Percentiles rank a stretch among this genome's conserved stretches.
These are phyloP conservation scores for Argyrosomus regius DNA, from an alignment of 2,797 vertebrate species.

Conservation along the genomic window DNA sequence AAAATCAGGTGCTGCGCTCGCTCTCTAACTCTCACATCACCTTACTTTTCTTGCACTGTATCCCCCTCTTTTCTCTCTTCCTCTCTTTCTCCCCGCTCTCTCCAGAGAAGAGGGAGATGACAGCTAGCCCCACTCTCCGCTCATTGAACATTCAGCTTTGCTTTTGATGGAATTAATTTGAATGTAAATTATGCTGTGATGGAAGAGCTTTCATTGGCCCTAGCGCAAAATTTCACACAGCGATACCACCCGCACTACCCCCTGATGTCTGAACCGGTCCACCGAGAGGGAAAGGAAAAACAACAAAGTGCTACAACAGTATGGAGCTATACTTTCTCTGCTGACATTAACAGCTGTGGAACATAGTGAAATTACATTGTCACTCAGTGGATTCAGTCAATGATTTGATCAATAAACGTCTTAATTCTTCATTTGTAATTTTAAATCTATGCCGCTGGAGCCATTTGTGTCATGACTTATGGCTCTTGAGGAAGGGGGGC, in stretches of 20 bases:
- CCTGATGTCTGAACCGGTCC: slow-evolving; percentile 49
- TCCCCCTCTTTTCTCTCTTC: slow-evolving; percentile 29
- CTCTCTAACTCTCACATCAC: slow-evolving; percentile 31
- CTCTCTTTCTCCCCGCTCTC: slow-evolving; percentile 9
- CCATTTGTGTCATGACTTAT: slow-evolving; percentile 40
- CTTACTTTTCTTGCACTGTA: slow-evolving; percentile 20
- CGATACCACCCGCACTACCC: slow-evolving; percentile 25
- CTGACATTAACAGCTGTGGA: slow-evolving; percentile 50
- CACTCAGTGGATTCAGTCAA: slow-evolving; percentile 54
- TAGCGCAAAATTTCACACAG: slow-evolving; percentile 38
- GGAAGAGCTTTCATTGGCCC: slow-evolving; percentile 68
- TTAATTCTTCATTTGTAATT: slow-evolving; percentile 62
- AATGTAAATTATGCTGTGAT: slow-evolving; percentile 79
- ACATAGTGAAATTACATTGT: slow-evolving; percentile 65
- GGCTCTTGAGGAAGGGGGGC: neutral
- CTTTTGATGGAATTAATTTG: slow-evolving; percentile 84
- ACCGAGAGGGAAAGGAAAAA: slow-evolving; percentile 29
- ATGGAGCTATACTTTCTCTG: slow-evolving; percentile 42
- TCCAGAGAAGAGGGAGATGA: slow-evolving; percentile 53
- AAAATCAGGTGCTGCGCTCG: slow-evolving; percentile 19
- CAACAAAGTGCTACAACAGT: slow-evolving; percentile 42
- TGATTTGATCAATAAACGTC: slow-evolving; percentile 66
- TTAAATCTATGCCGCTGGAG: slow-evolving; percentile 17
- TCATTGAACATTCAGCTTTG: slow-evolving; percentile 75
- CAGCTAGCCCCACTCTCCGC: slow-evolving; percentile 58